These are phyloP conservation scores for Anthoptus insignis DNA, from an alignment of 2,888 invertebrate genomes.

Conservation along the genomic window DNA sequence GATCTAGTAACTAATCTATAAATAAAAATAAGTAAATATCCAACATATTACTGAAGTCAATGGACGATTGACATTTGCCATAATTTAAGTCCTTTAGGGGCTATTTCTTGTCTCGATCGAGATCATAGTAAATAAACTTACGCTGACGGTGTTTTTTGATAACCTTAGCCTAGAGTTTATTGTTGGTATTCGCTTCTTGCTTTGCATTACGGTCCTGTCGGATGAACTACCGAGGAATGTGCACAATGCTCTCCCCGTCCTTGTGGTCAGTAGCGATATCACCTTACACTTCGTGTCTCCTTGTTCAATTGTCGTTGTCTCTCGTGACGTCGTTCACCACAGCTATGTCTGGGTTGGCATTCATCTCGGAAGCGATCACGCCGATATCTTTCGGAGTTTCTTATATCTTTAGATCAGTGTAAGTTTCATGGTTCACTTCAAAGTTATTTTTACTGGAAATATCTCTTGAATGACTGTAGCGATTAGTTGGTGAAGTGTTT, in stretches of 20 bases:
- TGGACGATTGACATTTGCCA: no score
- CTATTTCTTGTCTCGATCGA: no score
- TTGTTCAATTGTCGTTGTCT: constrained; percentile 4
- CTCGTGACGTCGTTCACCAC: constrained; percentile 30
- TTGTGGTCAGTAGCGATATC: constrained; percentile 50
- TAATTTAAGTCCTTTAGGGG: no score
- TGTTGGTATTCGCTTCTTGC: not conserved
- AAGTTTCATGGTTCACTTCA: not conserved
- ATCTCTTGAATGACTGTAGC: not conserved
- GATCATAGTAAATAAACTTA: no score
- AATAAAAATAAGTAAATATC: no score
- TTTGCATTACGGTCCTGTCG: not conserved
- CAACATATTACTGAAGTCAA: no score
- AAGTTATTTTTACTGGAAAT: not conserved
- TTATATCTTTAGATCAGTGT: not conserved
- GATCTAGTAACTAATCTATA: no score
- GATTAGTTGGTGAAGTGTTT: no score
- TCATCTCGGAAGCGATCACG: not conserved
- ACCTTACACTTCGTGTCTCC: constrained; percentile 36
- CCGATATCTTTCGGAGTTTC: no score
- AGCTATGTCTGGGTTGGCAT: not conserved
- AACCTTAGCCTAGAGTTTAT: no score
- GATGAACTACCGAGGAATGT: constrained; percentile 1
- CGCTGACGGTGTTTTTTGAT: no score
- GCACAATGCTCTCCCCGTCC: constrained; percentile 43